Conservation (phyloP, 1,140 invertebrate genomes). For the Diachasmimorpha longicaudata region DNA sequence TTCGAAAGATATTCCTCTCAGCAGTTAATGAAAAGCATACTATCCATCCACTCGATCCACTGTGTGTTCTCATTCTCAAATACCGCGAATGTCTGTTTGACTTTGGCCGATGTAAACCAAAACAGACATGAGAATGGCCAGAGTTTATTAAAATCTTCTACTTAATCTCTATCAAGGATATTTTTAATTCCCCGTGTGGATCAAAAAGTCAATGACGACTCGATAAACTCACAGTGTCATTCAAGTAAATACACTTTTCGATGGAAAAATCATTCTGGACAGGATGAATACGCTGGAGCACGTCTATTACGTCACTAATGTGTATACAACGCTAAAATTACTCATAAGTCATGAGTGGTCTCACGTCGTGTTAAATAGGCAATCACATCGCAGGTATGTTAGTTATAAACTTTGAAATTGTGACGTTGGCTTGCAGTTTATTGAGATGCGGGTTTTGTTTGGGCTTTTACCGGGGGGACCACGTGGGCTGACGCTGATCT, state of each 20-base stretch:
- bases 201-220: neutral
- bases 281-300: neutral
- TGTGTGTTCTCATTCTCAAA: neutral
- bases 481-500: neutral
- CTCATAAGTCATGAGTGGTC: neutral
- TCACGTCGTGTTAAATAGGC: neutral
- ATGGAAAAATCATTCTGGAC: neutral
- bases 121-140: neutral
- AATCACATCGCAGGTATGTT: neutral
- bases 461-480: neutral
- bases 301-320: neutral
- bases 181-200: neutral
- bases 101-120: neutral
- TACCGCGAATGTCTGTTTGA: neutral
- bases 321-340: neutral
- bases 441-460: neutral
- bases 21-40: neutral
- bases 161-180: neutral
- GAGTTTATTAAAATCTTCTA: neutral
- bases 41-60: neutral
- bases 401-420: neutral
- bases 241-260: neutral
- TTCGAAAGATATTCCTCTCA: too few species aligned
- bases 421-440: too few species aligned
- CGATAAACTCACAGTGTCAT: neutral